Evolutionary conservation across 2,888 invertebrate genomes (phyloP).

Genomic region (Disparrhopalites patrizii): DNA sequence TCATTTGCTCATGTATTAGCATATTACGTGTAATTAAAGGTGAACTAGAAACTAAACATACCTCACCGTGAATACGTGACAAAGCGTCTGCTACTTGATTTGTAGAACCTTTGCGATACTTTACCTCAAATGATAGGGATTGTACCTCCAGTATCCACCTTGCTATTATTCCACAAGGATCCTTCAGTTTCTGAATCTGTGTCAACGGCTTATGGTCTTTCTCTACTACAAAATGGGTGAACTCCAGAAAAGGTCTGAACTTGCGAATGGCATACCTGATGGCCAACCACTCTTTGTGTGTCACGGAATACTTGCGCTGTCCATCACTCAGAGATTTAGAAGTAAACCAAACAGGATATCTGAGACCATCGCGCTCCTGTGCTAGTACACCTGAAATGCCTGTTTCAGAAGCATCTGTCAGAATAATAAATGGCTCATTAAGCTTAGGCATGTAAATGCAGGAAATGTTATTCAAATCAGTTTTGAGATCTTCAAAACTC

Average conservation of each 20-base stretch:
- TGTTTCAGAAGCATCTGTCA: slow-evolving; percentile 48
- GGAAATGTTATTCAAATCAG: slow-evolving; percentile 30
- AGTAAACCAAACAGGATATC: slow-evolving; percentile 44
- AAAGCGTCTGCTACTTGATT: neutral
- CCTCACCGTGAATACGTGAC: neutral
- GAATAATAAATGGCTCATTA: slow-evolving; percentile 42
- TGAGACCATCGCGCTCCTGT: slow-evolving; percentile 43
- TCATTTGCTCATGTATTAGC: slow-evolving; percentile 20
- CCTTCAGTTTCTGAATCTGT: slow-evolving; percentile 53
- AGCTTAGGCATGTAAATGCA: slow-evolving; percentile 46
- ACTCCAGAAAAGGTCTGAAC: slow-evolving; percentile 52
- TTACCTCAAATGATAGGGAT: slow-evolving; percentile 50
- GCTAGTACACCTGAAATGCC: slow-evolving; percentile 49
- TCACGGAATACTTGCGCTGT: slow-evolving; percentile 52
- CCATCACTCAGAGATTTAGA: slow-evolving; percentile 43
- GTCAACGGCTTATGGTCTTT: slow-evolving; percentile 55
- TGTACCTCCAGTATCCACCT: slow-evolving; percentile 53
- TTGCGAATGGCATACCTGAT: slow-evolving; percentile 51
- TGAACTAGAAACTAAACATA: neutral
- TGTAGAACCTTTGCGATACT: slow-evolving; percentile 47
- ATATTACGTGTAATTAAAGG: neutral
- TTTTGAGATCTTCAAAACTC: too few species aligned
- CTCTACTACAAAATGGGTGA: slow-evolving; percentile 49
- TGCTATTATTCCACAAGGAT: slow-evolving; percentile 52
- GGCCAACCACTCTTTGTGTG: slow-evolving; percentile 52